phyloP scores from a whole-genome alignment of 2,888 invertebrate genomes.

The Alitta virens region DNA sequence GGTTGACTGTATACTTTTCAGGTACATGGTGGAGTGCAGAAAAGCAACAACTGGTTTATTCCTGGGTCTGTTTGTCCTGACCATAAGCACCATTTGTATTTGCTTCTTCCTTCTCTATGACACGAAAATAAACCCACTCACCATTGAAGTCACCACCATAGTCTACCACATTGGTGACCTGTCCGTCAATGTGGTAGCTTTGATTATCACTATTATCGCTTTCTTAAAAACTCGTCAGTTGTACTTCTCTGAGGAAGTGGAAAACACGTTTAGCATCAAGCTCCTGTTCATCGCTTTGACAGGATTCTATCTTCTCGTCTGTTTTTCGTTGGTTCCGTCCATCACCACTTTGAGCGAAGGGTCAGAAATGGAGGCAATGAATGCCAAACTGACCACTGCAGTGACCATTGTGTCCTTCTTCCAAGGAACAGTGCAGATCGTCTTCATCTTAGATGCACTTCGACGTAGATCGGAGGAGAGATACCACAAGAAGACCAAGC shows the following conservation, averaged over 20 bases:
- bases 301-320: conserved; percentile 1
- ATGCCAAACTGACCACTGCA: conserved; percentile 1
- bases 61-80: conserved; percentile 55
- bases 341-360: not conserved
- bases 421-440: conserved; percentile 39
- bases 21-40: conserved; percentile 46
- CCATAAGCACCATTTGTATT: conserved; percentile 47
- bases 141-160: conserved; percentile 31
- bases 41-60: conserved; percentile 58
- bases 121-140: conserved; percentile 15
- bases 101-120: conserved; percentile 51
- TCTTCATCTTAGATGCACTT: conserved; percentile 49
- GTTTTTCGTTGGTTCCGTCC: not conserved
- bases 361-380: not conserved
- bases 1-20: too few relatives aligned
- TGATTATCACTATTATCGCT: not conserved
- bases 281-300: not conserved
- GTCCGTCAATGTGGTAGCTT: not conserved
- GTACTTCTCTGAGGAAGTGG: not conserved
- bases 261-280: not conserved
- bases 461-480: conserved; percentile 33
- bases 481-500: conserved; percentile 18
- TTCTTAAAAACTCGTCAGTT: conserved; percentile 5
- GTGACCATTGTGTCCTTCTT: conserved; percentile 6
- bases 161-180: conserved; percentile 8